Conservation (phyloP, 2,797 vertebrate genomes). For the Cyprinodon diabolis region DNA sequence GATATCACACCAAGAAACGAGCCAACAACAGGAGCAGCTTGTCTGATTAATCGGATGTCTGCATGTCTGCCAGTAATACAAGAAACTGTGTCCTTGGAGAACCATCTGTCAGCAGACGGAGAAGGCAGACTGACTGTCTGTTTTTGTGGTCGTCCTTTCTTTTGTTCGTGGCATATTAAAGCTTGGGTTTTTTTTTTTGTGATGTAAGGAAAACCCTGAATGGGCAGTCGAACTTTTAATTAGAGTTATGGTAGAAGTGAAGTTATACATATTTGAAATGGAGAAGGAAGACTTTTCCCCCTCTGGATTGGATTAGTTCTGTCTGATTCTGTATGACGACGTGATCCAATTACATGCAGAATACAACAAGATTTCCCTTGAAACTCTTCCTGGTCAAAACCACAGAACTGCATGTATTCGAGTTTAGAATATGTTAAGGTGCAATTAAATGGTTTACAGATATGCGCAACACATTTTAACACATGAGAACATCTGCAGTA, state of each 20-base stretch:
- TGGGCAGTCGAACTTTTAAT: slow-evolving; percentile 47
- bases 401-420: background rate
- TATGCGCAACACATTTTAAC: background rate
- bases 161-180: slow-evolving; percentile 39
- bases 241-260: slow-evolving; percentile 23
- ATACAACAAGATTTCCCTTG: background rate
- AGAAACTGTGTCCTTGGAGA: slow-evolving; percentile 51
- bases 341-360: background rate
- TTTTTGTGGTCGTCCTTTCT: slow-evolving; percentile 58
- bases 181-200: slow-evolving; percentile 31
- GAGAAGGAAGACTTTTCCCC: slow-evolving; percentile 11
- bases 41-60: slow-evolving; percentile 58
- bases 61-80: slow-evolving; percentile 53
- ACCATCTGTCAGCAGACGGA: slow-evolving; percentile 25
- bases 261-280: slow-evolving; percentile 12
- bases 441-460: background rate
- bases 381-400: background rate
- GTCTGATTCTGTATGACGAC: background rate
- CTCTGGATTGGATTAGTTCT: slow-evolving; percentile 3
- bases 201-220: slow-evolving; percentile 48
- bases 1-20: slow-evolving; percentile 33
- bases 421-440: background rate
- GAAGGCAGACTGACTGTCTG: slow-evolving; percentile 58
- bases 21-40: slow-evolving; percentile 36
- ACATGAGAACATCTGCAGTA: background rate